phyloP scores from a whole-genome alignment of 2,888 invertebrate species.

The Cosmorhoe ocellata region DNA sequence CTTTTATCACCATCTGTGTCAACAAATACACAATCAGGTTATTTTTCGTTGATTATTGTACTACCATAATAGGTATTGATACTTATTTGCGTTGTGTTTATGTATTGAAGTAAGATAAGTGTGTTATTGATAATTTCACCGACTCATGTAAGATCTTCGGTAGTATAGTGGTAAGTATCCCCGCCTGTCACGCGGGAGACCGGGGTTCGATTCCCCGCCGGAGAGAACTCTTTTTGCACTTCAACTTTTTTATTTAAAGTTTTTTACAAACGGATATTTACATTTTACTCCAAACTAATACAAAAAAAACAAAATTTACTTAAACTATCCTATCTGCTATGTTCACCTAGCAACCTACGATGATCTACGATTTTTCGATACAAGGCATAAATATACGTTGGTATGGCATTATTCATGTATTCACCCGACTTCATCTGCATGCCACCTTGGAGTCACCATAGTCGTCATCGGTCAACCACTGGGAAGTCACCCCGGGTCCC shows the following conservation, averaged over 20 bases:
- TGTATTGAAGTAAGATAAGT: not conserved
- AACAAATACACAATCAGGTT: no score
- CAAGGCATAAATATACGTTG: not conserved
- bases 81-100: not conserved
- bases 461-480: slow-evolving; percentile 47
- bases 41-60: no score
- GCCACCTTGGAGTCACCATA: slow-evolving; percentile 66
- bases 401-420: slow-evolving; percentile 6
- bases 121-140: not conserved
- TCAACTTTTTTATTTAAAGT: not conserved
- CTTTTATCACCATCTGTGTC: no score
- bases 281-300: no score
- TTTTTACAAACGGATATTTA: not conserved
- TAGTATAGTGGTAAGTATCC: slow-evolving; percentile 83
- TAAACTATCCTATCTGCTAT: no score
- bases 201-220: slow-evolving; percentile 84
- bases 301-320: no score
- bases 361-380: not conserved
- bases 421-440: slow-evolving; percentile 43
- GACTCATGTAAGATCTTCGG: slow-evolving; percentile 57
- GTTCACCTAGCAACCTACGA: not conserved
- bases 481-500: not conserved
- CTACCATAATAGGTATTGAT: no score
- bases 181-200: slow-evolving; percentile 84
- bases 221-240: slow-evolving; percentile 51